Percentiles rank a stretch among this genome's conserved stretches.
Conservation (phyloP, 1,140 invertebrate species). For the Drosophila equinoxialis region DNA sequence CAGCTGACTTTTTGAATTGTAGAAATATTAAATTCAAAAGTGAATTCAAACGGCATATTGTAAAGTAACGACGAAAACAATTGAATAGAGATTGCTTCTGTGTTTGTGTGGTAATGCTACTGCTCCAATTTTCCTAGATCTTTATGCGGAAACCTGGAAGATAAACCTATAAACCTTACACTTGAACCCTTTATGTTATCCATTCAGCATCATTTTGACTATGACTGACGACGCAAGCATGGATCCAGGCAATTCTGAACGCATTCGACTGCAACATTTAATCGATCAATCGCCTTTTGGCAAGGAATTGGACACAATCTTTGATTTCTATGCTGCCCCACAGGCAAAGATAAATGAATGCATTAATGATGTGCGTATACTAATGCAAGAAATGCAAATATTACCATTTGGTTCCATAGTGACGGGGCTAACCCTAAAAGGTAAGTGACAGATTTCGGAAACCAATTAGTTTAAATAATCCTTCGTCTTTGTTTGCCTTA, state of each 20-base stretch:
- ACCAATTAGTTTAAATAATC: background rate
- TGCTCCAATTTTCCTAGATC: too few relatives aligned
- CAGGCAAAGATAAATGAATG: constrained; percentile 31
- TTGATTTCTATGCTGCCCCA: constrained; percentile 49
- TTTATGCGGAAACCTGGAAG: too few relatives aligned
- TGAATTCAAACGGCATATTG: too few relatives aligned
- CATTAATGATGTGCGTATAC: constrained; percentile 45
- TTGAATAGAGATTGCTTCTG: too few relatives aligned
- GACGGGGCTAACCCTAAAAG: constrained; percentile 64
- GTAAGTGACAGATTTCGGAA: constrained; percentile 30
- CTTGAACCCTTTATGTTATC: too few relatives aligned
- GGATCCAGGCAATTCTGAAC: constrained; percentile 48
- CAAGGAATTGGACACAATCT: constrained; percentile 43
- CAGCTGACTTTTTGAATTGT: too few relatives aligned
- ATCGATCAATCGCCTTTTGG: constrained; percentile 31
- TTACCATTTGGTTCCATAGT: constrained; percentile 73
- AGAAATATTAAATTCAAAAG: too few relatives aligned
- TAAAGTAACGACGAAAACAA: too few relatives aligned
- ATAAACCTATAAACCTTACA: too few relatives aligned
- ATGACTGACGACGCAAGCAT: too few relatives aligned
- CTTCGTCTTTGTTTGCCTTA: background rate
- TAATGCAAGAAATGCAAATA: constrained; percentile 49
- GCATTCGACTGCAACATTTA: constrained; percentile 28
- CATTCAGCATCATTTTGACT: too few relatives aligned
- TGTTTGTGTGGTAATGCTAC: too few relatives aligned